Percentiles rank a stretch among this genome's conserved stretches.
phyloP scores from a whole-genome alignment of 1,140 invertebrate genomes.

The Homarus americanus region DNA sequence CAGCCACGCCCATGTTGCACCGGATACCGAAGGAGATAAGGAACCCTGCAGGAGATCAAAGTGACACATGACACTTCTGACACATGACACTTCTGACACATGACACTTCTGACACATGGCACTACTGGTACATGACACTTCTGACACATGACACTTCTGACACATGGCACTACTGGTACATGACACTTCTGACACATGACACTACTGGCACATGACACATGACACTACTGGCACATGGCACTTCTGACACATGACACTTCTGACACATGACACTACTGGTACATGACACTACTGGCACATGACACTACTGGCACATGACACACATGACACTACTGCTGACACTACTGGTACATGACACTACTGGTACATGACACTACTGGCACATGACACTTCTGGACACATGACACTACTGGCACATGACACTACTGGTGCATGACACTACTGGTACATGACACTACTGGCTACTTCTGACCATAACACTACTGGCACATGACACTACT shows the following conservation, averaged over 20 bases:
- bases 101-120: no score
- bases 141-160: not conserved
- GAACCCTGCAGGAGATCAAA: constrained; percentile 83
- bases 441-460: no score
- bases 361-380: not conserved
- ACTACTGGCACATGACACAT: not conserved
- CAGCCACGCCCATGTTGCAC: constrained; percentile 97
- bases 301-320: not conserved
- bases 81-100: not conserved
- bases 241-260: not conserved
- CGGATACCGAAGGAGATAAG: constrained; percentile 96
- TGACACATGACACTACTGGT: not conserved
- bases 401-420: not conserved
- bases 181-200: not conserved
- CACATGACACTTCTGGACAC: not conserved
- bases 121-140: not conserved
- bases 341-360: not conserved
- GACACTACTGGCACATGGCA: not conserved
- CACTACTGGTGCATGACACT: no score
- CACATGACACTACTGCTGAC: not conserved
- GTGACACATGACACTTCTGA: not conserved
- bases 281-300: not conserved
- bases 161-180: not conserved
- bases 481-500: not conserved
- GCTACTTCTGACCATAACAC: no score